Conservation (phyloP, 2,797 vertebrate species). For the Lepus townsendii region DNA sequence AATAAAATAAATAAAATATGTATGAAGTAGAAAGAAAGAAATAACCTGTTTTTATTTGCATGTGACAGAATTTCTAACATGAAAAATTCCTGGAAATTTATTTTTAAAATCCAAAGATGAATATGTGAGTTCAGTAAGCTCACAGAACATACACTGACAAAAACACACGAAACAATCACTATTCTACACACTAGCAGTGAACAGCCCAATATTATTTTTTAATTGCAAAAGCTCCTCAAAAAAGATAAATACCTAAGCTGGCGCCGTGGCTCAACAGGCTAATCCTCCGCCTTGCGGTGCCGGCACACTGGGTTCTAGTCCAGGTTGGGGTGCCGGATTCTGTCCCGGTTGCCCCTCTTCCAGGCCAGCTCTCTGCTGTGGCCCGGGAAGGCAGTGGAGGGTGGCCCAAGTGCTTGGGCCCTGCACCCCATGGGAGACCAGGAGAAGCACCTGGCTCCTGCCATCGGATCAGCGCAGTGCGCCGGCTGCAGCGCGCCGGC, state of each 20-base stretch:
- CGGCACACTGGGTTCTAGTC: no score
- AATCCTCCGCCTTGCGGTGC: no score
- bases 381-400: no score
- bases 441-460: no score
- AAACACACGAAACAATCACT: not conserved
- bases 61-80: not conserved
- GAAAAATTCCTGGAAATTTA: not conserved
- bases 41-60: not conserved
- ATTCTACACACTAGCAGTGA: not conserved
- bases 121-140: not conserved
- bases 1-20: not conserved
- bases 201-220: not conserved
- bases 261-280: no score
- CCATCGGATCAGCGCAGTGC: no score
- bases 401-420: no score
- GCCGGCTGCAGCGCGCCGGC: no score
- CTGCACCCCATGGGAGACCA: no score
- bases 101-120: conserved; percentile 6
- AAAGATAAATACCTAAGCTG: not conserved
- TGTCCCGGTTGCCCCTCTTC: no score
- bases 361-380: no score
- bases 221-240: not conserved
- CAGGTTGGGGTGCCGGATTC: fast-evolving
- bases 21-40: not conserved
- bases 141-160: not conserved